phyloP scores from a whole-genome alignment of 2,797 vertebrate genomes.

The Hipposideros larvatus region DNA sequence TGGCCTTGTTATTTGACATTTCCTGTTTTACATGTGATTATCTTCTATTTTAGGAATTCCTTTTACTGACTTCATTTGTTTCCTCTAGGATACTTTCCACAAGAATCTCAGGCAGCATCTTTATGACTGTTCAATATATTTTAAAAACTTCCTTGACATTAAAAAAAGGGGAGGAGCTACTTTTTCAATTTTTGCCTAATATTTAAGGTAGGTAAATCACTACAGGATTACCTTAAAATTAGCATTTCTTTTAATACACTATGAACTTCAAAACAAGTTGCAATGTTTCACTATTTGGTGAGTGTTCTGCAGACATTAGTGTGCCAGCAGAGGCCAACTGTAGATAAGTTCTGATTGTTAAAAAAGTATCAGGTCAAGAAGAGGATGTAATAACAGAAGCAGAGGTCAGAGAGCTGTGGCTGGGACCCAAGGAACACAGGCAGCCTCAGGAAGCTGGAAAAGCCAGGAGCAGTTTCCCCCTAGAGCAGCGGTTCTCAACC shows the following conservation, averaged over 20 bases:
- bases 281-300: slow-evolving; percentile 25
- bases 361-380: neutral
- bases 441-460: too few relatives aligned
- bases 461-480: too few relatives aligned
- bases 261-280: slow-evolving; percentile 57
- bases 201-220: neutral
- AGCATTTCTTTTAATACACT: slow-evolving; percentile 59
- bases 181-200: neutral
- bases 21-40: neutral
- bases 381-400: too few relatives aligned
- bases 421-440: too few relatives aligned
- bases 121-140: neutral
- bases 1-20: neutral
- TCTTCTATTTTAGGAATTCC: slow-evolving; percentile 12
- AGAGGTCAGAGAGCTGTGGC: too few relatives aligned
- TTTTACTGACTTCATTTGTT: neutral
- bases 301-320: slow-evolving; percentile 8
- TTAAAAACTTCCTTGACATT: neutral
- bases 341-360: slow-evolving; percentile 25
- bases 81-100: neutral
- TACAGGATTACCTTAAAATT: slow-evolving; percentile 16
- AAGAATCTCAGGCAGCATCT: neutral
- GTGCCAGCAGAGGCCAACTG: neutral
- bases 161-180: neutral
- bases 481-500: too few relatives aligned